These are phyloP conservation scores for Sipunculus nudus DNA, from an alignment of 2,888 invertebrate species.

Conservation along the genomic window DNA sequence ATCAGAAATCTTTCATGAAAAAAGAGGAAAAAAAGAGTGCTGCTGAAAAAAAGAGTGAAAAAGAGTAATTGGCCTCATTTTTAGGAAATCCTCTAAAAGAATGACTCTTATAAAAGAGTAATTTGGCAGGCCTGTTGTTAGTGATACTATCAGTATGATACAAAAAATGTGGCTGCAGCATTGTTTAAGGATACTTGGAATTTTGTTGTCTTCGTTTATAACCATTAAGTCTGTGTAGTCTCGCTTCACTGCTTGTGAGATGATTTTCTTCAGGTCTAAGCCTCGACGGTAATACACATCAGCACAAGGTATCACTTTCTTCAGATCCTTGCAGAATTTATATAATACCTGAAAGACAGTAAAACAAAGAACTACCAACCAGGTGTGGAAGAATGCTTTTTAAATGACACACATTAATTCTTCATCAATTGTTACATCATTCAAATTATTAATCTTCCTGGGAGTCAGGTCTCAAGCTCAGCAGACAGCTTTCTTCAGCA, in stretches of 20 bases:
- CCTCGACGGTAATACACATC: slow-evolving; percentile 85
- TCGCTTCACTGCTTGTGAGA: slow-evolving; percentile 81
- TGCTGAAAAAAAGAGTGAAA: no score
- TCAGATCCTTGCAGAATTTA: slow-evolving; percentile 91
- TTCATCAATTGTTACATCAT: background rate
- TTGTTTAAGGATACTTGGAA: slow-evolving; percentile 78
- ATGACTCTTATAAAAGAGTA: no score
- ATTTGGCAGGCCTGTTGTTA: no score
- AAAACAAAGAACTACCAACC: no score
- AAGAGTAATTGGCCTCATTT: no score
- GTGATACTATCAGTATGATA: no score
- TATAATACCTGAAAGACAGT: slow-evolving; percentile 76
- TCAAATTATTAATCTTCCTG: no score
- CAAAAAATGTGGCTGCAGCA: slow-evolving; percentile 2
- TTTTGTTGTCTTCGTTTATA: slow-evolving; percentile 90
- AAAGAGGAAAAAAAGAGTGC: no score
- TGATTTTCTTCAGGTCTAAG: slow-evolving; percentile 91
- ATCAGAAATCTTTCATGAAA: no score
- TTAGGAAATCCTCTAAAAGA: no score
- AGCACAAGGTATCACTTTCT: slow-evolving; percentile 91
- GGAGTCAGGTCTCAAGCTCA: no score
- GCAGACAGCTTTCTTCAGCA: no score
- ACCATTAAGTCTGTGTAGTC: slow-evolving; percentile 68
- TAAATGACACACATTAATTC: background rate
- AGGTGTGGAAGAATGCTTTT: background rate